Base-by-base conservation (phyloP, 2,888 invertebrate species). In the Rhagophthalmus giganteus region DNA sequence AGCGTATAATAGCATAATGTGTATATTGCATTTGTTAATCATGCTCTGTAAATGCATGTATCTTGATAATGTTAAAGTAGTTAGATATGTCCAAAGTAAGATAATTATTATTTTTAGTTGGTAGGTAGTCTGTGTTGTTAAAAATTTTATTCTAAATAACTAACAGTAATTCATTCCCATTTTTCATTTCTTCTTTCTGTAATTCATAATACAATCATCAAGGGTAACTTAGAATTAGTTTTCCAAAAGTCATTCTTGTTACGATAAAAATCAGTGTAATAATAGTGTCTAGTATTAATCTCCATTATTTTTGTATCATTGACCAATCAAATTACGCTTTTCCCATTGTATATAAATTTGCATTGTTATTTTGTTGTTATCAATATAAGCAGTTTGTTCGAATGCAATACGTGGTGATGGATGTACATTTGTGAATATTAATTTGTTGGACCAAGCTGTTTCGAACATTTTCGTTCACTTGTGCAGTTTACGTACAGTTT, bases 251-350 rank as follows among this genome's bases (percentile, higher is more conserved):
- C 11, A 7, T 12, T 30, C 30, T 8, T 28, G n/a, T 28, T 10
- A 28, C 6, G 2, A 10, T 4, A 12, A 30, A 30, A 30, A 41
- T 31, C 31, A 32, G 41, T 41, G 20, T 30, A 20, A 7, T 20
- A 20, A 20, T 24, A 46, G 16, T 45, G n/a, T n/a, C n/a, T n/a
- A 49, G 42, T 50, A 50, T 38, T 51, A 51, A 51, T 44, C 51
- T 45, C 39, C 52, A 52, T 74, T 74, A 74, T 74, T 74, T 75
- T 74, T 75, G 72, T 74, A 75, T 74, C 72, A 74, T 74, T 74
- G 75, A 75, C 74, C 74, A 74, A 75, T 73, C 71, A 73, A 71
- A 68, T 73, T 72, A 71, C 71, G 71, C 73, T 74, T 74, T 72
- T 71, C 68, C 74, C 74, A 72, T 70, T 74, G 74, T 75, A 74